Base-by-base conservation (phyloP, 1,140 invertebrate genomes). In the Aricia agestis region DNA sequence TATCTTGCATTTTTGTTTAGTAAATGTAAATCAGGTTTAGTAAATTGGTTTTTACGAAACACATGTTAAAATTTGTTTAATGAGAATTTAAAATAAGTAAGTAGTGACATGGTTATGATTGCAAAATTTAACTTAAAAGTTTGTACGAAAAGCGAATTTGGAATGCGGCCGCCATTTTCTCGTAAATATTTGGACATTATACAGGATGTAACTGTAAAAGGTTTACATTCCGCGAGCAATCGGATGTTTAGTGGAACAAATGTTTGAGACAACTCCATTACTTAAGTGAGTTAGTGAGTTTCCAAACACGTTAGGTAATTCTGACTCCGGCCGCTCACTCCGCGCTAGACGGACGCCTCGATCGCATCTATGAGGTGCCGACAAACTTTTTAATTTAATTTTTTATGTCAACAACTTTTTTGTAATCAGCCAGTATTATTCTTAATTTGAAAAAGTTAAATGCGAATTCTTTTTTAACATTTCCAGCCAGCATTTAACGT, bases 211-310 rank as follows among this genome's bases (percentile, higher is more conserved):
- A 52, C 45, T 52, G 45, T 52, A 52, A 52, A 13, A 52, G 11
- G 45, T 52, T 52, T 52, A 52, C 45, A 52, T 52, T 52, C 45
- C 45, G 45, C 45, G 45, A 52, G 45, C 45, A 52, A 78, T 82
- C 80, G 79, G 75, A 77, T 79, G 73, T 73, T 77, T 82, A 83
- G 84, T 81, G 79, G 85, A 84, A 83, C 81, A 77, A 73, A 77
- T 76, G 78, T 79, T 85, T 87, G 80, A 85, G 84, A 85, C 84
- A 84, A 85, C 58, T 78, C 76, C 76, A 77, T 76, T 80, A 78
- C 78, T 72, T 52, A 25, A 63, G 59, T 63, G 59, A 73, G 77
- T 79, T 72, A 68, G 72, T 70, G 74, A 74, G 78, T 86, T 86
- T 79, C 82, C 76, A 84, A 87, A 83, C 82, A 66, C 68, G 68